Evolutionary conservation across 2,797 vertebrate genomes (phyloP), one percentile per base, ranked within the genome.

Genomic region (Enteromius paludinosus): DNA sequence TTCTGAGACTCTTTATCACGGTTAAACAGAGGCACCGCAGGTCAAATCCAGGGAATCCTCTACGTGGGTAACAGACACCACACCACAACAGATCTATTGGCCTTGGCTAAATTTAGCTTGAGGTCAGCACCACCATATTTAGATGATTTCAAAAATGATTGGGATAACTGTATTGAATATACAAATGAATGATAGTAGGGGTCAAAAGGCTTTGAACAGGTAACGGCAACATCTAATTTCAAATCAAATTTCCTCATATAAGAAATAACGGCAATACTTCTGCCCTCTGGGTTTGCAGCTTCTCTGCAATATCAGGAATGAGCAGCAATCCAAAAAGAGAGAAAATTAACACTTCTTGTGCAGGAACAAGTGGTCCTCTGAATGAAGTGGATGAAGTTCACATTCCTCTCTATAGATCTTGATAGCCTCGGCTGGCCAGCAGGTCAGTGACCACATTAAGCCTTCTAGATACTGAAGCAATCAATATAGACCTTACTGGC

Each of bases 401-500:
- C 56, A 25, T 83, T 65, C 61, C 35, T 74, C 68, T 83, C 41
- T 54, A 64, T 23, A 71, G 78, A 71, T 76, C 49, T 56, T 25
- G 30, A 43, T 25, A 65, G 76, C 41, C 49, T 64, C 56, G n/a
- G 61, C 25, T 52, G 61, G 76, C 59, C 68, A 78, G 68, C 8
- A 30, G 79, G 78, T 86, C 83, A 59, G 81, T 81, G 73, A 62
- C 11, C 5, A 73, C 47, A 49, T 77, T 47, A 49, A 28, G 78
- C 28, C 18, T 84, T 85, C 72, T 18, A 78, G 54, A 35, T 78
- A 75, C 76, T 83, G 52, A 73, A 45, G 49, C 20, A 47, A 86
- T 82, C 83, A 81, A 89, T 79, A 70, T 23, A 75, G 74, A 43
- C 78, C 62, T 69, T 85, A 83, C 74, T 10, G 69, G 38, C 43